Base-by-base conservation (phyloP, 2,888 invertebrate genomes). In the Hypolimnas misippus region DNA sequence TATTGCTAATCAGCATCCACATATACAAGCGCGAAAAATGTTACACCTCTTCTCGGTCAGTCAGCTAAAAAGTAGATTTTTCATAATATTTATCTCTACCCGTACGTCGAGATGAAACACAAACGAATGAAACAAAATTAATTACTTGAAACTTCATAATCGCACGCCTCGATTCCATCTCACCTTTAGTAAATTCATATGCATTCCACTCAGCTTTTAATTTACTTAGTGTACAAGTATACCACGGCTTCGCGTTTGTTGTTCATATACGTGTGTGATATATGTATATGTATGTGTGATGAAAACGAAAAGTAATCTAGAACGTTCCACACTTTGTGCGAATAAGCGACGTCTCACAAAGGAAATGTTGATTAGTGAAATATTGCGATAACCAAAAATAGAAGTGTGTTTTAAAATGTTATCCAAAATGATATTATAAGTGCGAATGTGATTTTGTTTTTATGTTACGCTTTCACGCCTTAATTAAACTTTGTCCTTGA, bases 251-350 rank as follows among this genome's bases (percentile, higher is more conserved):
- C 21, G 44, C 17, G 14, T 42, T 42, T 17, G 21, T 19, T 19
- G 19, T 21, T 46, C 44, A 21, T 46, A 19, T 46, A 12, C n/a
- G n/a, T n/a, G n/a, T n/a, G n/a, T n/a, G n/a, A n/a, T n/a, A n/a
- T n/a, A n/a, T n/a, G n/a, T n/a, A n/a, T n/a, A n/a, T n/a, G n/a
- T n/a, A n/a, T n/a, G n/a, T n/a, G 44, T 19, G 4, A 46, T 21
- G 19, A 17, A 46, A 46, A 19, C 35, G 44, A 19, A 46, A 46
- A 46, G 44, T 46, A 46, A 46, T 46, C 44, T n/a, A 46, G n/a
- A 38, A n/a, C 12, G 12, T 38, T 38, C 44, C 5, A 12, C 21
- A 21, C 44, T 46, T n/a, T 21, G 44, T 46, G 10, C 3, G 21
- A 46, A 42, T 10, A 17, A 17, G 17, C n/a, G 12, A 5, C 12